phyloP scores from a whole-genome alignment of 1,140 invertebrate genomes.

The Teleopsis dalmanni region DNA sequence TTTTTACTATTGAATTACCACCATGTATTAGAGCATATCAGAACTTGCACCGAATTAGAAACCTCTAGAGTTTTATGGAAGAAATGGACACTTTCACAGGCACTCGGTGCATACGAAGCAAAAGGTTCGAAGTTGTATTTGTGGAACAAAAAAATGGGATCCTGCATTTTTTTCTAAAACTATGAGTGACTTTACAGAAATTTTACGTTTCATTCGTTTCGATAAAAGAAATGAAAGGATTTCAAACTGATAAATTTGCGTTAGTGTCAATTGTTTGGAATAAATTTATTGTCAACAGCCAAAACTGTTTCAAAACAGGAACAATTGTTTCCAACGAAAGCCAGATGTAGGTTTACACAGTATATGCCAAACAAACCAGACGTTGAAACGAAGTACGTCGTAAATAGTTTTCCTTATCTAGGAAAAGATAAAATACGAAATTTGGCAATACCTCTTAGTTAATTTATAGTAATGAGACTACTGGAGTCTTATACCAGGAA shows the following conservation, averaged over 20 bases:
- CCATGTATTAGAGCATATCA: slow-evolving; percentile 18
- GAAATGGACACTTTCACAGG: slow-evolving; percentile 16
- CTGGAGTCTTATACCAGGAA: not conserved
- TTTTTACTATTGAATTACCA: slow-evolving; percentile 18
- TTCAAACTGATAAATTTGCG: too few relatives aligned
- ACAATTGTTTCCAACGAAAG: slow-evolving; percentile 22
- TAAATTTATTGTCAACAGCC: slow-evolving; percentile 32
- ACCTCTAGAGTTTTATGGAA: slow-evolving; percentile 15
- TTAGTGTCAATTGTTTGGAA: slow-evolving; percentile 11
- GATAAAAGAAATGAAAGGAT: too few relatives aligned
- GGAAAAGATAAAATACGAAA: slow-evolving; percentile 25
- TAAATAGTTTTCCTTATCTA: slow-evolving; percentile 38
- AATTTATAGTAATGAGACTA: too few relatives aligned
- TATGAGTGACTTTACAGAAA: slow-evolving; percentile 25
- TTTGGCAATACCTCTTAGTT: not conserved
- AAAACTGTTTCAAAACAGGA: too few relatives aligned
- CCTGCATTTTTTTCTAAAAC: slow-evolving; percentile 22
- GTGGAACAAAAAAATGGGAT: slow-evolving; percentile 22
- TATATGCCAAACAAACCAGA: slow-evolving; percentile 40
- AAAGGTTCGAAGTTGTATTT: too few relatives aligned
- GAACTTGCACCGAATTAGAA: slow-evolving; percentile 20
- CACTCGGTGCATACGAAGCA: too few relatives aligned
- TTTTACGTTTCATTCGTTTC: too few relatives aligned
- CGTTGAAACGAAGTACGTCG: slow-evolving; percentile 31
- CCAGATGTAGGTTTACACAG: slow-evolving; percentile 35